These are phyloP conservation scores for Stramonita haemastoma DNA, from an alignment of 2,888 invertebrate genomes.

Conservation along the genomic window DNA sequence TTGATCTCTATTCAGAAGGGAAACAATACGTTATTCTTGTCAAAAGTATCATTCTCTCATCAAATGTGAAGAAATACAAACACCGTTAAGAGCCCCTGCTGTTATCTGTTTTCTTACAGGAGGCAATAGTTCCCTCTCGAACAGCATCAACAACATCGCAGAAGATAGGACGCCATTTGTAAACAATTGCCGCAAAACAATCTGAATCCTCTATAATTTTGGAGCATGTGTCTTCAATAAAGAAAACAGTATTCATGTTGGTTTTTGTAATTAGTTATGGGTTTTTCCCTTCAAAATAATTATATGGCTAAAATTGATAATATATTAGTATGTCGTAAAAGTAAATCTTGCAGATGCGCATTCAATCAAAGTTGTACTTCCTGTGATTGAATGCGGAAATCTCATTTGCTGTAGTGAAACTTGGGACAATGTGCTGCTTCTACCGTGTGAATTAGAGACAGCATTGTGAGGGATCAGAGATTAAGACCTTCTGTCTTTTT, in stretches of 20 bases:
- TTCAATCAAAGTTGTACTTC: slow-evolving; percentile 46
- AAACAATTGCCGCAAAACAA: slow-evolving; percentile 20
- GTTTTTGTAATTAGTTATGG: background rate
- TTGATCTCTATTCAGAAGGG: too few species aligned
- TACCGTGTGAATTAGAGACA: slow-evolving; percentile 25
- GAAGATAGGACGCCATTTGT: slow-evolving; percentile 26
- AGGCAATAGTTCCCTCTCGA: too few species aligned
- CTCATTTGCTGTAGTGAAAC: slow-evolving; percentile 36
- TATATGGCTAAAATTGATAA: too few species aligned
- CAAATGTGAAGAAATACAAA: too few species aligned
- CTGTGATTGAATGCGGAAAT: slow-evolving; percentile 52
- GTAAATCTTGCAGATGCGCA: slow-evolving; percentile 48
- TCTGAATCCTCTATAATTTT: background rate
- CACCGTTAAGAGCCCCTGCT: too few species aligned
- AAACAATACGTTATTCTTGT: too few species aligned
- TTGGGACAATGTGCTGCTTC: slow-evolving; percentile 34
- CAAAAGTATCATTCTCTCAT: too few species aligned
- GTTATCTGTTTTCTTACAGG: too few species aligned
- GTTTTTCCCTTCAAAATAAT: background rate
- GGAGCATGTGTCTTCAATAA: too few species aligned
- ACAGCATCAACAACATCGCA: too few species aligned
- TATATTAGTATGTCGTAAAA: slow-evolving; percentile 28
- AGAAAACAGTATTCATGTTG: background rate
- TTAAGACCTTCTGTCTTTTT: slow-evolving; percentile 9
- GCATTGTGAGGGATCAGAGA: slow-evolving; percentile 32